Base-by-base conservation (phyloP, 1,140 invertebrate genomes). In the Danaus melanippus region DNA sequence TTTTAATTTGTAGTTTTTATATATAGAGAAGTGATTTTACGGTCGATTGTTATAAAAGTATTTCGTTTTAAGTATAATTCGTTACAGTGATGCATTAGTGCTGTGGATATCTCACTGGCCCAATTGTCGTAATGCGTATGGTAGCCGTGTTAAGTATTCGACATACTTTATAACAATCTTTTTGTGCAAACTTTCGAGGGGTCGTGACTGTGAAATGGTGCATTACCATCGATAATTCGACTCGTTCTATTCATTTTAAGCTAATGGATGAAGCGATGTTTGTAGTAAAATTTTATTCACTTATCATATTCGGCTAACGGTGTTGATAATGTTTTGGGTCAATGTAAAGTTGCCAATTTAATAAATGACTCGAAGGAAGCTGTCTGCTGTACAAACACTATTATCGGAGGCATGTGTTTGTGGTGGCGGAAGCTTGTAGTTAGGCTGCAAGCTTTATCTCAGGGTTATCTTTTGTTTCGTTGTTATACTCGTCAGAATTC, bases 181-280 rank as follows among this genome's bases (percentile, higher is more conserved):
- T 84, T 81, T 79, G 74, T 76, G 61, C 66, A 71, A 76, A 76
- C 70, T 74, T 64, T 69, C 58, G 57, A 67, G 66, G 72, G 76
- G 62, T 80, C 82, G 79, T 80, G 79, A 82, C 77, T 76, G 67
- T 76, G 79, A 79, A 80, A 82, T 83, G 73, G 73, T 80, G 74
- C 70, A 76, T 78, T 82, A 79, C 67, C 56, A 60, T 50, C 61
- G 46, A 54, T 73, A 75, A 75, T 76, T 67, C 60, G 64, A 67
- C 62, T 74, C 67, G 65, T 75, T 76, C 71, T 71, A 64, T 71
- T 53, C 46, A 50, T 55, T 55, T 48, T n/a, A 32, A 53, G 54
- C 61, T 71, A 74, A 79, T 71, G 60, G 66, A 67, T 66, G 62
- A 42, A 46, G 15, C 42, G 50, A 48, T 53, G 41, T 49, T 39